Evolutionary conservation across 2,113 vertebrate species (phyloP).

Genomic region (Nannobrachium achirus): DNA sequence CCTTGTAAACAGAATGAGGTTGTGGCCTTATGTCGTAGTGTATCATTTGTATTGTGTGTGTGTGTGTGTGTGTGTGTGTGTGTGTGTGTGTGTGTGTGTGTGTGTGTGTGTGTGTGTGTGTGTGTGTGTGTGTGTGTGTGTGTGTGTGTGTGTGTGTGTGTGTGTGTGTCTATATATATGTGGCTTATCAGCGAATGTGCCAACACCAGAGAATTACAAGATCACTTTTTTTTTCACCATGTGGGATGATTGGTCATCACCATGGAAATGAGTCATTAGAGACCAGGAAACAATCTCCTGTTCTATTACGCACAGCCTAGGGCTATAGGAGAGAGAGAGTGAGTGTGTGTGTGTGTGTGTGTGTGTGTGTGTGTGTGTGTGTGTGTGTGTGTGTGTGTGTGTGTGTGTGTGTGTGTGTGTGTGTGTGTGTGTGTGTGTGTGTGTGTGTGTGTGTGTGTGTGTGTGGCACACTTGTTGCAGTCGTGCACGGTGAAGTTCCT

Average conservation of each 20-base stretch:
- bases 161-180: constrained; percentile 18
- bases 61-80: neutral
- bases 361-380: constrained; percentile 18
- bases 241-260: constrained; percentile 45
- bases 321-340: constrained; percentile 23
- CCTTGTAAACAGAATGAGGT: too few relatives aligned
- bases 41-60: neutral
- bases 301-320: constrained; percentile 44
- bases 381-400: too few relatives aligned
- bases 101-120: too few relatives aligned
- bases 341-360: constrained; percentile 10
- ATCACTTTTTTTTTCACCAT: constrained; percentile 36
- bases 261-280: constrained; percentile 52
- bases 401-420: too few relatives aligned
- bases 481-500: too few relatives aligned
- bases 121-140: neutral
- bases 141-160: constrained; percentile 18
- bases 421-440: too few relatives aligned
- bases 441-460: too few relatives aligned
- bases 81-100: neutral
- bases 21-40: neutral
- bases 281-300: constrained; percentile 45
- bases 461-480: too few relatives aligned
- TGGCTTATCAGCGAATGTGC: constrained; percentile 49
- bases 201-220: constrained; percentile 50